Evolutionary conservation across 2,797 vertebrate species (phyloP), one percentile per base, ranked within the genome.

Genomic region (Pantherophis alleghaniensis): DNA sequence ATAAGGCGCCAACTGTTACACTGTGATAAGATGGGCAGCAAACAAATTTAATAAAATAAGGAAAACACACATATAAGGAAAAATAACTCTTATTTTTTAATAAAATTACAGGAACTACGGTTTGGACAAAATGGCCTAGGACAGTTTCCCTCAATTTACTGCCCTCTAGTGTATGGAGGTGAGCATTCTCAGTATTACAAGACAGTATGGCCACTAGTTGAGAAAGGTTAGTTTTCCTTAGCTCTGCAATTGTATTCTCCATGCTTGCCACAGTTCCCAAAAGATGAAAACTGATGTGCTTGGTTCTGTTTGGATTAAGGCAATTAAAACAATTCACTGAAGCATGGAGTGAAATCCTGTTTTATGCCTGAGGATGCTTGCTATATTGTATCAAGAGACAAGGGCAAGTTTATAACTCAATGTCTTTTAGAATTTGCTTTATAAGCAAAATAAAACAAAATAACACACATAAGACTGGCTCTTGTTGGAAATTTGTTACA

Each of bases 51-150:
- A 74, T 32, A 37, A 74, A 74, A 74, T 32, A 32, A 74, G 32
- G 16, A 1, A 86, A 91, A 87, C 69, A 90, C 28, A 91, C 16
- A n/a, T 28, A 18, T 9, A 2, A 24, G 55, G 42, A 86, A 20
- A n/a, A 94, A 55, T 16, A 90, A n/a, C 91, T 86, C 47, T 53
- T 53, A n/a, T 91, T 93, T 93, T 51, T 66, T 89, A 88, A 56
- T 90, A 55, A 74, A 92, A 51, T 32, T 16, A 22, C 6, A 51
- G 3, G 6, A 66, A 24, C 1, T 26, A 22, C 9, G 1, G 51
- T n/a, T 24, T 87, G 42, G 37, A 53, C 12, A n/a, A 26, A 24
- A 42, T 55, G 26, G 56, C 14, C 32, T 74, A 63, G 37, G 24
- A 89, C 24, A 86, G 83, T 11, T 51, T 18, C 5, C 87, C 10